Percentiles rank a stretch among this genome's conserved stretches.
Conservation (phyloP, 2,888 invertebrate genomes). For the Drosophila neonasuta region DNA sequence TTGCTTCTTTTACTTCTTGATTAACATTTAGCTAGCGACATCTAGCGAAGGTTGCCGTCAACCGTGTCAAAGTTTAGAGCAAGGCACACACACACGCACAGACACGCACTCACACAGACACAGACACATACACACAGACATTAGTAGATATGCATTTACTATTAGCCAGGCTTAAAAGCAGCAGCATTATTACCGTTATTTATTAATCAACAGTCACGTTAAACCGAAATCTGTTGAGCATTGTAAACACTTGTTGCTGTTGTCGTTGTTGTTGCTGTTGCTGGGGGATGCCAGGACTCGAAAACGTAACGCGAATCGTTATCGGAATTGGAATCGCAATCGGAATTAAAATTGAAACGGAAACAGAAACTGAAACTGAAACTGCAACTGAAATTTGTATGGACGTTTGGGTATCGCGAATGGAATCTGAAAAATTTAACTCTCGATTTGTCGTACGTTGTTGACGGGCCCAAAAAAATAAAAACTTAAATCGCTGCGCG, state of each 20-base stretch:
- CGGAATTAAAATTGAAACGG: background rate
- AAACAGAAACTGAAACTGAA: background rate
- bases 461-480: background rate
- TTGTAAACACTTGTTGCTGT: constrained; percentile 24
- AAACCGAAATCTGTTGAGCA: constrained; percentile 34
- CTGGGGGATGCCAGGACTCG: background rate
- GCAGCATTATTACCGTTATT: constrained; percentile 28
- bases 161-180: constrained; percentile 7
- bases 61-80: constrained; percentile 39
- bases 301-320: background rate
- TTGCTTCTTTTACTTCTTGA: constrained; percentile 4
- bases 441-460: constrained; percentile 9
- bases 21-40: constrained; percentile 27
- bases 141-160: constrained; percentile 11
- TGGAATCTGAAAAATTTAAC: constrained; percentile 12
- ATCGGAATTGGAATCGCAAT: constrained; percentile 1
- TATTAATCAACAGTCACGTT: background rate
- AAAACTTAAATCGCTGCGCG: constrained; percentile 40
- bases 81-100: constrained; percentile 6
- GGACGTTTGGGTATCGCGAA: background rate
- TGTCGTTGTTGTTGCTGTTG: background rate
- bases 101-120: constrained; percentile 2
- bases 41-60: constrained; percentile 42
- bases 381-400: constrained; percentile 3
- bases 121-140: constrained; percentile 5